phyloP scores from a whole-genome alignment of 2,113 vertebrate species.

The Colius striatus region DNA sequence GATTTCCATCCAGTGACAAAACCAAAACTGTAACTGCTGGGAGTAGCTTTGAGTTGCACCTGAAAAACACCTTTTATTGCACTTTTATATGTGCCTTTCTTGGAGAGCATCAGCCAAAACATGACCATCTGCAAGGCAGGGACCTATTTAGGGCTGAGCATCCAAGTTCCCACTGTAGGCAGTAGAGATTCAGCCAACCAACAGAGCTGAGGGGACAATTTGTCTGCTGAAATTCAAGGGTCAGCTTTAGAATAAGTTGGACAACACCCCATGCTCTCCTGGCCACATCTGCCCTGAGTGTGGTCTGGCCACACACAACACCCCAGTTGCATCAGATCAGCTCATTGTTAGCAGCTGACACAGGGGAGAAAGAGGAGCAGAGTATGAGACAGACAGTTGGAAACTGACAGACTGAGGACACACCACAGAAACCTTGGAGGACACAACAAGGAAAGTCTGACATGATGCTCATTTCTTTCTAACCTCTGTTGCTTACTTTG shows the following conservation, averaged over 20 bases:
- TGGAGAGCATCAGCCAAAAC: background rate
- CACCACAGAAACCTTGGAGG: background rate
- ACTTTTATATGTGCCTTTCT: background rate
- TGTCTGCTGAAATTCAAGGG: background rate
- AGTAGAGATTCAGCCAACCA: background rate
- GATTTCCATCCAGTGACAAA: background rate
- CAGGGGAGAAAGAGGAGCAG: no score
- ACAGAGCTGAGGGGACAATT: background rate
- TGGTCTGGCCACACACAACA: background rate
- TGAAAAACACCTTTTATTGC: background rate
- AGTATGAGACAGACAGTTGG: background rate
- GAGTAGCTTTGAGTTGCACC: background rate
- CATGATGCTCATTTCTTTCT: no score
- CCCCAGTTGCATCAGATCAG: background rate
- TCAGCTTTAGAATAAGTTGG: background rate
- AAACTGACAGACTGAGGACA: background rate
- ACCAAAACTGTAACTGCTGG: background rate
- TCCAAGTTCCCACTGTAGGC: background rate
- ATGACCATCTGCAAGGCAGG: rapidly evolving
- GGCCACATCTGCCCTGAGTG: background rate
- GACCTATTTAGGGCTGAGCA: background rate
- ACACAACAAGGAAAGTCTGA: background rate
- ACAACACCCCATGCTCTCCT: background rate
- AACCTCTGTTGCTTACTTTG: background rate
- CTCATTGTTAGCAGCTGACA: background rate